Evolutionary conservation across 1,140 invertebrate species (phyloP).

Genomic region (Drosophila rhopaloa): DNA sequence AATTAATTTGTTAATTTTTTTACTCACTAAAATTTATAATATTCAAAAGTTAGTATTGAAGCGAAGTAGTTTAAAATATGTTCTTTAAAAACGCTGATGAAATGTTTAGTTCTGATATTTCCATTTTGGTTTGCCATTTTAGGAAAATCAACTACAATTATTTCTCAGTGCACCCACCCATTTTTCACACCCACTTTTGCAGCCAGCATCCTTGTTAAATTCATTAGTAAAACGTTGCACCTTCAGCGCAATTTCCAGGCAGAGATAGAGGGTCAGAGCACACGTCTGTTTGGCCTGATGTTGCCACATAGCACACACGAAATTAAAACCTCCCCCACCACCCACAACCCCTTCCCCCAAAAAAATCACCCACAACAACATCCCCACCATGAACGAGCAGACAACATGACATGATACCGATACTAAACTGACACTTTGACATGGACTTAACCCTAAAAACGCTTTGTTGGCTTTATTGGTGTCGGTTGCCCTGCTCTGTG

Average conservation of each 20-base stretch:
- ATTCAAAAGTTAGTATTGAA: too few relatives aligned
- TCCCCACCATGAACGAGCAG: conserved; percentile 30
- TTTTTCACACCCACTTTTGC: conserved; percentile 8
- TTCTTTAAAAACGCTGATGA: too few relatives aligned
- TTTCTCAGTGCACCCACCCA: conserved; percentile 15
- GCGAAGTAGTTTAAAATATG: too few relatives aligned
- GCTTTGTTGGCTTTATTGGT: conserved; percentile 83
- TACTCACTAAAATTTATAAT: too few relatives aligned
- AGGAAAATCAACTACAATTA: too few relatives aligned
- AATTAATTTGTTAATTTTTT: too few relatives aligned
- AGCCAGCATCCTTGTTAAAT: conserved; percentile 75
- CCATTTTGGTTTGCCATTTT: too few relatives aligned
- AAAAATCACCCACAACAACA: conserved; percentile 34
- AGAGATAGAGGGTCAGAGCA: conserved; percentile 29
- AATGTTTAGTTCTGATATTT: too few relatives aligned
- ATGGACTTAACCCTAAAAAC: conserved; percentile 84
- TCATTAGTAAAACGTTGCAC: conserved; percentile 82
- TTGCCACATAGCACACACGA: conserved; percentile 70
- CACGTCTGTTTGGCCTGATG: conserved; percentile 78
- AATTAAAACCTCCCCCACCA: conserved; percentile 70
- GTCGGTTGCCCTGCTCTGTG: conserved; percentile 65
- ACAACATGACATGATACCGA: conserved; percentile 84
- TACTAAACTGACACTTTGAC: conserved; percentile 85
- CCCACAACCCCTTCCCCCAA: neutral
- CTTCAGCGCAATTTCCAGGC: conserved; percentile 53